Evolutionary conservation across 2,888 invertebrate genomes (phyloP).

Genomic region (Dendrolimus pini): DNA sequence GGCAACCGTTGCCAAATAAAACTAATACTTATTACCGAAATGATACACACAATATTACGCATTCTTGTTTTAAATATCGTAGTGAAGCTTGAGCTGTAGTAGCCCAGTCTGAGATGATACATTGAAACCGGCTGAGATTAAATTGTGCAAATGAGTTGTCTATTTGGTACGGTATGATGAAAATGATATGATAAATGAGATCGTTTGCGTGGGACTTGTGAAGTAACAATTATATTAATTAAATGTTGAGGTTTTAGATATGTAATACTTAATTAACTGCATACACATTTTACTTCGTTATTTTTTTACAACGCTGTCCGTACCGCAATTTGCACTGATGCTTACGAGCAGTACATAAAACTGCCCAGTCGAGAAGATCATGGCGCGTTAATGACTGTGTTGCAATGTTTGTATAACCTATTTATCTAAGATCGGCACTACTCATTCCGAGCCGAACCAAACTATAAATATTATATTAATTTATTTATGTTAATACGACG

Average conservation of each 20-base stretch:
- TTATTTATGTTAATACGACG: not conserved
- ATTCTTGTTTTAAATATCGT: constrained; percentile 22
- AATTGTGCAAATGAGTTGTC: constrained; percentile 13
- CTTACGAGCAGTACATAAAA: constrained; percentile 15
- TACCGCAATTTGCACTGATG: not conserved
- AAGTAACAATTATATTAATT: not conserved
- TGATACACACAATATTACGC: constrained; percentile 37
- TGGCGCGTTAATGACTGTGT: constrained; percentile 31
- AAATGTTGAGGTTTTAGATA: not conserved
- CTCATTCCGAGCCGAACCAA: constrained; percentile 17
- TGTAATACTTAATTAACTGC: not conserved
- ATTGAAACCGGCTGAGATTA: constrained; percentile 11
- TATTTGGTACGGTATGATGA: constrained; percentile 19
- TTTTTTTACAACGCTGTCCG: not conserved
- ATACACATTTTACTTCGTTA: not conserved
- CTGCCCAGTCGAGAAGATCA: constrained; percentile 21
- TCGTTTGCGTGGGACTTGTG: constrained; percentile 5
- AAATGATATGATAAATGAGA: constrained; percentile 5
- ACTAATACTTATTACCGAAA: constrained; percentile 45
- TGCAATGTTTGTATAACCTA: constrained; percentile 48
- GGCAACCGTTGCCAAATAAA: constrained; percentile 55
- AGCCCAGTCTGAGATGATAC: constrained; percentile 13
- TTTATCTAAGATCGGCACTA: constrained; percentile 28
- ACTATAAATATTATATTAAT: constrained; percentile 12
- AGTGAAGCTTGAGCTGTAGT: constrained; percentile 10